These are phyloP conservation scores for Octopus bimaculoides DNA, from an alignment of 1,140 invertebrate species.

Conservation along the genomic window DNA sequence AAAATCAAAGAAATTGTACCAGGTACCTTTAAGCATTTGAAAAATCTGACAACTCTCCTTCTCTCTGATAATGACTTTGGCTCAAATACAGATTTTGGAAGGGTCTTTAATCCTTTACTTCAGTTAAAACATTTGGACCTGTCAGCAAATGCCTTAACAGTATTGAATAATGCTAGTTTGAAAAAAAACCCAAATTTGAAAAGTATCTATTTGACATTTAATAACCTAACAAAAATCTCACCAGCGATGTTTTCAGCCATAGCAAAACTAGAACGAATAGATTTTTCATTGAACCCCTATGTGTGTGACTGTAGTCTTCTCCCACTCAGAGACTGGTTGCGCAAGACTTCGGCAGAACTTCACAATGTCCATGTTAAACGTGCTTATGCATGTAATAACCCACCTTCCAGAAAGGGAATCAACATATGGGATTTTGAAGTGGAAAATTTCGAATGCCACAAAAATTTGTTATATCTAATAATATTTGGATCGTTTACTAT, in stretches of 20 bases:
- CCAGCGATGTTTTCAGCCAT: slow-evolving; percentile 26
- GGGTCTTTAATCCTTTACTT: slow-evolving; percentile 27
- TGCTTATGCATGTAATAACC: slow-evolving; percentile 28
- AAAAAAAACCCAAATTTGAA: slow-evolving; percentile 21
- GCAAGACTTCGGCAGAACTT: slow-evolving; percentile 25
- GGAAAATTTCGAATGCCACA: slow-evolving; percentile 18
- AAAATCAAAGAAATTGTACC: slow-evolving; percentile 26
- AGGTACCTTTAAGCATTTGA: slow-evolving; percentile 32
- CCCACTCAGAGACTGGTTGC: slow-evolving; percentile 37
- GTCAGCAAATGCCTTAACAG: slow-evolving; percentile 33
- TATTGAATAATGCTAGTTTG: slow-evolving; percentile 26
- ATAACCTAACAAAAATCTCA: slow-evolving; percentile 27
- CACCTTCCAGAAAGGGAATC: slow-evolving; percentile 20
- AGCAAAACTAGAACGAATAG: slow-evolving; percentile 31
- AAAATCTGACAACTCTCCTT: slow-evolving; percentile 29
- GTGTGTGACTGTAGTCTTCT: slow-evolving; percentile 40
- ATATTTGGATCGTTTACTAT: slow-evolving; percentile 31
- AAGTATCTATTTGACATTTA: slow-evolving; percentile 26
- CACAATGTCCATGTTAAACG: slow-evolving; percentile 18
- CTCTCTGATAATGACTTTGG: slow-evolving; percentile 35
- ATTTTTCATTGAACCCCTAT: slow-evolving; percentile 43
- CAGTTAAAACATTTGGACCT: slow-evolving; percentile 34
- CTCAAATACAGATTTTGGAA: slow-evolving; percentile 14
- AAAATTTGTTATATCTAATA: slow-evolving; percentile 23
- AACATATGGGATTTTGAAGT: slow-evolving; percentile 23